Percentiles rank a stretch among this genome's conserved stretches.
These are phyloP conservation scores for Pheosia gnoma DNA, from an alignment of 2,888 invertebrate species.

Conservation along the genomic window DNA sequence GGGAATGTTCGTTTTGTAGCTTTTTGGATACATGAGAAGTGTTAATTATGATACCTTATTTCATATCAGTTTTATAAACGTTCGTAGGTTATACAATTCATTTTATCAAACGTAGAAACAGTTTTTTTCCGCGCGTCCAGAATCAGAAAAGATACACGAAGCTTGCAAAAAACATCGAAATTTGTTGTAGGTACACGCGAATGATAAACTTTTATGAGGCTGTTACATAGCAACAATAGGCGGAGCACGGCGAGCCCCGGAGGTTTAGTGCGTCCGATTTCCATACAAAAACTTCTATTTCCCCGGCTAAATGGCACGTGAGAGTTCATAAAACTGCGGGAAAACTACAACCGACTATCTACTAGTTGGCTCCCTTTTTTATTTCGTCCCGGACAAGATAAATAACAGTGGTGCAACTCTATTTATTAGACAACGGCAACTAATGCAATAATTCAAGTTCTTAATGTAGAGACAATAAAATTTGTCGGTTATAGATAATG, in stretches of 20 bases:
- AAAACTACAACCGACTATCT: constrained; percentile 67
- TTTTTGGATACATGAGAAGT: background rate
- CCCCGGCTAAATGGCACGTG: constrained; percentile 82
- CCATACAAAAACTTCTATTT: constrained; percentile 84
- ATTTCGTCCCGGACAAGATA: constrained; percentile 50
- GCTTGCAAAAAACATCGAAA: constrained; percentile 50
- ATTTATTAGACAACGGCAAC: constrained; percentile 12
- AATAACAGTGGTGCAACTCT: constrained; percentile 22
- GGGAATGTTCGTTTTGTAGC: constrained; percentile 7
- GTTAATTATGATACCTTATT: background rate
- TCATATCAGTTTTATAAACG: too few relatives aligned
- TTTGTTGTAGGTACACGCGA: constrained; percentile 57
- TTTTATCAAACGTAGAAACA: too few relatives aligned
- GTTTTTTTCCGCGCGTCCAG: too few relatives aligned
- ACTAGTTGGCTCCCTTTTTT: constrained; percentile 52
- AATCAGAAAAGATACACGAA: background rate
- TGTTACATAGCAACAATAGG: constrained; percentile 76
- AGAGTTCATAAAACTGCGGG: constrained; percentile 80
- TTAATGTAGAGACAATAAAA: constrained; percentile 10
- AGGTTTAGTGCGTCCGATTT: constrained; percentile 81
- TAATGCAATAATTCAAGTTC: constrained; percentile 9
- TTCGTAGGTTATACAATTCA: too few relatives aligned
- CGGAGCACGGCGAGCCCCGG: constrained; percentile 63
- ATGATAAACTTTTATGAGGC: constrained; percentile 79
- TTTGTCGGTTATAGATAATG: too few relatives aligned